Base-by-base conservation (phyloP, 1,140 invertebrate species). In the Watersipora subatra region DNA sequence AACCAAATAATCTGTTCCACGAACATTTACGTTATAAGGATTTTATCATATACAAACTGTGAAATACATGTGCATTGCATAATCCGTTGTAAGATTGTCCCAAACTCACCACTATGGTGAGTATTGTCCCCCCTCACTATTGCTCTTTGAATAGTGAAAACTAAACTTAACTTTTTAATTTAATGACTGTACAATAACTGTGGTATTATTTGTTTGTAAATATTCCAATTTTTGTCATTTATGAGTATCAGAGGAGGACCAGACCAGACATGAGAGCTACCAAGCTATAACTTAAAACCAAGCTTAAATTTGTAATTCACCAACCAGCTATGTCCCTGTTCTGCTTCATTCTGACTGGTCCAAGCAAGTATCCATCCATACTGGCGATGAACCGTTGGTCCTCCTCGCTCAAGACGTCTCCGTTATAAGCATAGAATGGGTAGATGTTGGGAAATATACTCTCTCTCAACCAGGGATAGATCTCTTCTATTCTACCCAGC, bases 271-370 rank as follows among this genome's bases (percentile, higher is more conserved):
- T 7, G 7, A 12, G 7, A 46, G 34, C n/a, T 46, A 46, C n/a
- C 7, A 46, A n/a, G 7, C 7, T 46, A 12, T 46, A 7, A 46
- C 7, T 7, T 46, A 46, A 7, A 46, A 2, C 7, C 12, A 62
- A 15, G 7, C 28, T 19, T 7, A 24, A 17, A 28, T 26, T 46
- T 46, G 34, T 12, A 12, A 12, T 46, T 2, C 17, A 66, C 20
- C n/a, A 1, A 66, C 63, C 28, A 26, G 28, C 28, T 28, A 66
- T 63, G 57, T 73, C 71, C 22, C 73, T 29, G 17, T 69, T 62
- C 64, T 73, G 71, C 30, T 70, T 56, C 1, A 73, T 46, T 28
- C 70, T 63, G 0, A 65, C 64, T 15, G 72, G 72, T 55, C 72
- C 72, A 22, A 72, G 64, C 55, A 68, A 63, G 15, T 70, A 58